Conservation (phyloP, 1,140 invertebrate genomes). For the Pristionchus pacificus region DNA sequence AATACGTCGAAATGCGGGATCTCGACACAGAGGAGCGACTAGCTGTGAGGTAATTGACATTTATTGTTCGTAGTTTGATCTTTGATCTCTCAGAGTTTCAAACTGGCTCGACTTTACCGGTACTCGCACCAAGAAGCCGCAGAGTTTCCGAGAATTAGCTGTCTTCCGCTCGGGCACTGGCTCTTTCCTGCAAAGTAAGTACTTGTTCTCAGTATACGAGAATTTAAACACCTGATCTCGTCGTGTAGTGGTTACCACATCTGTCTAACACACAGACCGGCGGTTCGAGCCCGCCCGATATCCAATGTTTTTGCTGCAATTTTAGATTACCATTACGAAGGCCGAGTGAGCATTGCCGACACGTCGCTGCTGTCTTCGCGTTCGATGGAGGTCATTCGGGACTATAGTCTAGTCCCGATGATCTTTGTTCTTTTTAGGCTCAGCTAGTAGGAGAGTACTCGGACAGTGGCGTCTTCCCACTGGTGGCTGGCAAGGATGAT, state of each 20-base stretch:
- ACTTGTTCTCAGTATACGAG: background rate
- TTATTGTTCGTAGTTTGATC: background rate
- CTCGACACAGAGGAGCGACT: conserved; percentile 34
- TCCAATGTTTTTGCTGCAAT: background rate
- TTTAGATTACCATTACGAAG: conserved; percentile 9
- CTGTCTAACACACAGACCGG: background rate
- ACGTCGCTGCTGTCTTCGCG: conserved; percentile 2
- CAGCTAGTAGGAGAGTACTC: background rate
- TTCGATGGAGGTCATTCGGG: background rate
- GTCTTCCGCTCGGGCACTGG: conserved; percentile 16
- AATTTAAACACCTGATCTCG: background rate
- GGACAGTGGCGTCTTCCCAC: conserved; percentile 10
- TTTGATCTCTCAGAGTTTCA: conserved; percentile 12
- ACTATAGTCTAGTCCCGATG: background rate
- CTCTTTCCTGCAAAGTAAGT: too few relatives aligned
- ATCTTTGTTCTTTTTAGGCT: background rate
- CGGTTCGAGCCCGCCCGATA: too few relatives aligned
- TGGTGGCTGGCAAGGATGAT: conserved; percentile 9
- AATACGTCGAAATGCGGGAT: conserved; percentile 32
- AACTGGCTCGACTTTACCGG: conserved; percentile 19
- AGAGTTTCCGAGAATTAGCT: conserved; percentile 31
- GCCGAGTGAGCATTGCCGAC: conserved; percentile 11
- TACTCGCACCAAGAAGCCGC: conserved; percentile 13
- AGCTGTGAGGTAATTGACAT: conserved; percentile 21
- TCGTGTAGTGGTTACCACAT: too few relatives aligned